Evolutionary conservation across 2,113 vertebrate species (phyloP).

Genomic region (Crotophaga sulcirostris): DNA sequence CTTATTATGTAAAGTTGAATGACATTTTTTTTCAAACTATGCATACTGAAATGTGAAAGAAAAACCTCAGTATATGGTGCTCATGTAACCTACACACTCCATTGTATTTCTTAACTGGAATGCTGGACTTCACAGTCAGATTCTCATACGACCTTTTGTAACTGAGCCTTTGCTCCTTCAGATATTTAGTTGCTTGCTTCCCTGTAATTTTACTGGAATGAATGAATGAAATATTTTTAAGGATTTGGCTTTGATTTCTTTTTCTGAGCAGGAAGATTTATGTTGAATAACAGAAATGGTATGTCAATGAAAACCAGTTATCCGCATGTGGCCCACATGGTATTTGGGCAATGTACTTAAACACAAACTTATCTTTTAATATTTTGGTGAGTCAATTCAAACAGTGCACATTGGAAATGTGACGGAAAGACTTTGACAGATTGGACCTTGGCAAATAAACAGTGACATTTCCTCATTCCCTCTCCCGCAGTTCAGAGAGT

Average conservation of each 20-base stretch:
- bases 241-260: neutral
- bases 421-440: neutral
- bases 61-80: neutral
- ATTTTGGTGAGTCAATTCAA: neutral
- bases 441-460: neutral
- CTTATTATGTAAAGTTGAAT: constrained; percentile 26
- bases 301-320: neutral
- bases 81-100: neutral
- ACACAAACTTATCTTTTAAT: neutral
- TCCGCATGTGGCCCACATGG: neutral
- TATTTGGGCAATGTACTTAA: neutral
- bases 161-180: neutral
- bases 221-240: neutral
- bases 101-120: constrained; percentile 37
- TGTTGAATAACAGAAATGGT: neutral
- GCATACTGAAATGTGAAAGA: constrained; percentile 50
- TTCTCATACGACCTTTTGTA: neutral
- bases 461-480: neutral
- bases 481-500: neutral
- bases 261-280: neutral
- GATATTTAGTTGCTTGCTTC: neutral
- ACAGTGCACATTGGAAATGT: neutral
- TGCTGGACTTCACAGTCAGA: neutral
- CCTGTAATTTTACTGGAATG: neutral
- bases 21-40: constrained; percentile 3